Evolutionary conservation across 2,113 vertebrate genomes (phyloP).

Genomic region (Sander lucioperca): DNA sequence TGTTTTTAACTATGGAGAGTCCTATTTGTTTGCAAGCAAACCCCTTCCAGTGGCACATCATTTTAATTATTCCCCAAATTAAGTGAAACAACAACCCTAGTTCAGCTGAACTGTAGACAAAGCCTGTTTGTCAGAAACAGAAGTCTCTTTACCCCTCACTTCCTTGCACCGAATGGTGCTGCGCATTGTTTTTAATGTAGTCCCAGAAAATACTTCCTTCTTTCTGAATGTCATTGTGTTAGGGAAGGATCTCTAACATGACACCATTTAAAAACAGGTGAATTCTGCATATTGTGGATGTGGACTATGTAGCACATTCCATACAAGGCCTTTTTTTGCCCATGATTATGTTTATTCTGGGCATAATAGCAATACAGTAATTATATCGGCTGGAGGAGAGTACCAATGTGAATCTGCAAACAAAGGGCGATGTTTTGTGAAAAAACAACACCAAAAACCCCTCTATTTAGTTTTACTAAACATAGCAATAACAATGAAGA

Average conservation of each 20-base stretch:
- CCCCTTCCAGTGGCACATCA: background rate
- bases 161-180: constrained; percentile 10
- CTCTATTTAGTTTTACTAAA: no score
- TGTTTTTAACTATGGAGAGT: background rate
- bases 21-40: background rate
- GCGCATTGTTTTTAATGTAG: constrained; percentile 5
- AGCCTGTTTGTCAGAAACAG: background rate
- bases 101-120: background rate
- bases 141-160: background rate
- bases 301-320: background rate
- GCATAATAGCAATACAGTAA: background rate
- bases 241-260: background rate
- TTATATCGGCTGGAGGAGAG: background rate
- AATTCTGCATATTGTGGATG: background rate
- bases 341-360: background rate
- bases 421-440: no score
- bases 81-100: background rate
- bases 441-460: no score
- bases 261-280: background rate
- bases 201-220: background rate
- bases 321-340: background rate
- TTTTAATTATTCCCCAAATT: background rate
- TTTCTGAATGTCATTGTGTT: constrained; percentile 20
- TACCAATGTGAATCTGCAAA: no score
- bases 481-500: no score